Conservation (phyloP, 2,888 invertebrate species). For the Cryptus armator region DNA sequence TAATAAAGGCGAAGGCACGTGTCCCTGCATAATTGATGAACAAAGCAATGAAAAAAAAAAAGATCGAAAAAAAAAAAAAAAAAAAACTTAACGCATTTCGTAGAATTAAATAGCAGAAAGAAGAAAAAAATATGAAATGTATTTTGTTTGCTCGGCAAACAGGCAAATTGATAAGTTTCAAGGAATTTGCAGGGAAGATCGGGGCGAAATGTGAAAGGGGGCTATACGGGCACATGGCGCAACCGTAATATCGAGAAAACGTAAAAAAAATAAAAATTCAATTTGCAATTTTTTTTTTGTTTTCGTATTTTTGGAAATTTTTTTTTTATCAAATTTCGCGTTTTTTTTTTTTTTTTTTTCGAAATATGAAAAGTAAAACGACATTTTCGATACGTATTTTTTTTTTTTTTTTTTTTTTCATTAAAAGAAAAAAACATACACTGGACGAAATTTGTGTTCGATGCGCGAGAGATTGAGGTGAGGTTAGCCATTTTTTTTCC, state of each 20-base stretch:
- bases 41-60: not conserved
- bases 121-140: not conserved
- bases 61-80: not conserved
- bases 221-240: no score
- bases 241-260: no score
- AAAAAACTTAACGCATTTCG: not conserved
- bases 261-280: no score
- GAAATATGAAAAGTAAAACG: no score
- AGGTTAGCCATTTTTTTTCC: not conserved
- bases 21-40: not conserved
- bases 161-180: not conserved
- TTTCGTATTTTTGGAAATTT: not conserved
- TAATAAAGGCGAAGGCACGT: constrained; percentile 4
- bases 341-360: no score
- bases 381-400: no score
- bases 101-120: not conserved
- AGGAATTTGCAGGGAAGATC: no score
- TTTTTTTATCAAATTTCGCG: no score
- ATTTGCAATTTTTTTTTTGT: not conserved
- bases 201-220: no score
- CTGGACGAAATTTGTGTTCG: not conserved
- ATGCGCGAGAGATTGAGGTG: not conserved
- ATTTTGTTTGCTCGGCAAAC: not conserved
- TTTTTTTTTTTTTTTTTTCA: no score
- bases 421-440: not conserved